phyloP scores from a whole-genome alignment of 2,797 vertebrate genomes.

The Ataeniobius toweri region DNA sequence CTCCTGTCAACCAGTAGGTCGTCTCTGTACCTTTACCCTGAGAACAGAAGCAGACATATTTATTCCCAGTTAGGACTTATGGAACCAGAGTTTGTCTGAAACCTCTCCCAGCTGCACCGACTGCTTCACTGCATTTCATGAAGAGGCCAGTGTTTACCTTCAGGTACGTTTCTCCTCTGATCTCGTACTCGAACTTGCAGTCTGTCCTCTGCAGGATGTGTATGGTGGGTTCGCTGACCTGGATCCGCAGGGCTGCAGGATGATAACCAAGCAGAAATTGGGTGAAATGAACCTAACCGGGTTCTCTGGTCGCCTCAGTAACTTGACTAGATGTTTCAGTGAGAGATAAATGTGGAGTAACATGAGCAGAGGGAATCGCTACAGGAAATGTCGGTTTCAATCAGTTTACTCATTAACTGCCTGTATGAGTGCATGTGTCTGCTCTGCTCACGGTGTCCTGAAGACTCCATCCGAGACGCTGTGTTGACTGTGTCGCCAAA shows the following conservation, averaged over 20 bases:
- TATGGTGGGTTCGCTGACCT: constrained; percentile 90
- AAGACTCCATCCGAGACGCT: constrained; percentile 95
- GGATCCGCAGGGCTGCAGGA: constrained; percentile 89
- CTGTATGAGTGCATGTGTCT: not conserved
- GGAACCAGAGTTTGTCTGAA: not conserved
- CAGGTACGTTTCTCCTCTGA: constrained; percentile 89
- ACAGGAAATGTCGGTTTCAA: constrained; percentile 22
- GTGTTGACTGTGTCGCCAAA: constrained; percentile 98
- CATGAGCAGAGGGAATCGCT: not conserved
- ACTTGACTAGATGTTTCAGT: not conserved
- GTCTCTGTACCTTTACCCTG: constrained; percentile 91
- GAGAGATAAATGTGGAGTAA: constrained; percentile 4
- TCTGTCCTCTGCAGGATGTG: constrained; percentile 90
- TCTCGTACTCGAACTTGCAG: constrained; percentile 90
- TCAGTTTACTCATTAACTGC: constrained; percentile 7
- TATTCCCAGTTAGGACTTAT: not conserved
- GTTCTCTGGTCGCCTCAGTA: constrained; percentile 13
- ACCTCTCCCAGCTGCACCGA: not conserved
- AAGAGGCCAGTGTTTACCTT: constrained; percentile 79
- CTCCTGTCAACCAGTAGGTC: constrained; percentile 95
- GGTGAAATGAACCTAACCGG: constrained; percentile 16
- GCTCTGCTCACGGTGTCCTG: constrained; percentile 90
- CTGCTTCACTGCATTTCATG: not conserved
- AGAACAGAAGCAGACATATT: constrained; percentile 11
- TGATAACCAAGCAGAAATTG: constrained; percentile 12